Evolutionary conservation across 2,888 invertebrate species (phyloP), one percentile per base, ranked within the genome.

Genomic region (Liopterus haemorrhoidalis): DNA sequence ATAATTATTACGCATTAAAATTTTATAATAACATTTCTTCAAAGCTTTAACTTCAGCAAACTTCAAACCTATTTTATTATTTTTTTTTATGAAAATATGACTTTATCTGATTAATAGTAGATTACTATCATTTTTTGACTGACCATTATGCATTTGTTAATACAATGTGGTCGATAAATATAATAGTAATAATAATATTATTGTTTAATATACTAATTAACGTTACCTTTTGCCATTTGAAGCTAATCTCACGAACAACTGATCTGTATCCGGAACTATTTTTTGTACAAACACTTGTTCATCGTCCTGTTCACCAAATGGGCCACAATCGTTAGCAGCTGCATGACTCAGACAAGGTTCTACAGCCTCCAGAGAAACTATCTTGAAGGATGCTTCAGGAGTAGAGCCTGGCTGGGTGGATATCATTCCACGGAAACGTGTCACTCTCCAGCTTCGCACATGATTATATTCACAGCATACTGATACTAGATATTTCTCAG

Each of bases 381-480:
- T 88, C 69, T 96, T 96, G 70, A 96, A 99, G 5, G 95, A 95
- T 0, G 97, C 94, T 57, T 96, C 85, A 1, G 96, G 94, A 28
- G 93, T 94, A 5, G 95, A 94, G 3, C 97, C 97, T 0, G 97
- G 99, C 66, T 99, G 97, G 0, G 97, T 99, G 28, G 93, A 95
- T 52, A 99, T 91, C 95, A 97, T 96, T 5, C 97, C 96, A 25
- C 96, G 76, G 68, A 99, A 99, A 49, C 97, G 76, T 0, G 94
- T 96, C 33, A 99, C 90, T 15, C 88, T 84, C 97, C 97, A 99
- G 40, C 93, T 93, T 18, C 97, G 75, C 8, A 97, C 96, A 67
- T 99, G 97, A 70, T 96, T 95, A 70, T 95, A 96, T 63, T 97
- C 96, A 52, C 91, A 89, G 69, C 97, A 99, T 22, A 94, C 93